Base-by-base conservation (phyloP, 2,888 invertebrate species). In the Zygaena filipendulae region DNA sequence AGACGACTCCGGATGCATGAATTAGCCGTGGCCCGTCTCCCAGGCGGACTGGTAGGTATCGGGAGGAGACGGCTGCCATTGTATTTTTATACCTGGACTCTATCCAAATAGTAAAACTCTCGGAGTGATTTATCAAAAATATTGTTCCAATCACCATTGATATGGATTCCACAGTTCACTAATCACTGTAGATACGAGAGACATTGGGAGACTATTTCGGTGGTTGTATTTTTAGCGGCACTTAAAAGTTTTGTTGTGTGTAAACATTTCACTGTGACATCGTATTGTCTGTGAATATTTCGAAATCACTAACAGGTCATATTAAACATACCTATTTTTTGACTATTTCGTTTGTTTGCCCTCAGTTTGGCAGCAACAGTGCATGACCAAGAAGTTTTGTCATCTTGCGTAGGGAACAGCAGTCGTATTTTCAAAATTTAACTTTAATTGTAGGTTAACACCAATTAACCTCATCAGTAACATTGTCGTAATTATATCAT, bases 71-170 rank as follows among this genome's bases (percentile, higher is more conserved):
- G 16, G 5, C 60, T 64, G 59, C 63, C 58, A 68, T 69, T 70
- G 72, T 77, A 75, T 77, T 77, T 77, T 71, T 69, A 59, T 60
- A 71, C 64, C 74, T 77, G 77, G 77, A 71, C 50, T 40, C 40
- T 41, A 40, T 75, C 77, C 77, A 77, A 77, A 71, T 72, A 70
- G 66, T 67, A n/a, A n/a, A n/a, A n/a, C n/a, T 66, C 70, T 62
- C 42, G 40, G 43, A 44, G 41, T 30, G 32, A 30, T 53, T 56
- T 64, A 71, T 69, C 68, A 69, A 53, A 57, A 50, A 16, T 46
- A 41, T 38, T 36, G 34, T 36, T 37, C 36, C 28, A 39, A 38
- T 43, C 29, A 39, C 46, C 50, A 52, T 52, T 49, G 51, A 54
- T 52, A 37, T 19, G n/a, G 4, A 21, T 30, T 22, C 13, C 13